Conservation (phyloP, 2,797 vertebrate species). For the Ceryle rudis region DNA sequence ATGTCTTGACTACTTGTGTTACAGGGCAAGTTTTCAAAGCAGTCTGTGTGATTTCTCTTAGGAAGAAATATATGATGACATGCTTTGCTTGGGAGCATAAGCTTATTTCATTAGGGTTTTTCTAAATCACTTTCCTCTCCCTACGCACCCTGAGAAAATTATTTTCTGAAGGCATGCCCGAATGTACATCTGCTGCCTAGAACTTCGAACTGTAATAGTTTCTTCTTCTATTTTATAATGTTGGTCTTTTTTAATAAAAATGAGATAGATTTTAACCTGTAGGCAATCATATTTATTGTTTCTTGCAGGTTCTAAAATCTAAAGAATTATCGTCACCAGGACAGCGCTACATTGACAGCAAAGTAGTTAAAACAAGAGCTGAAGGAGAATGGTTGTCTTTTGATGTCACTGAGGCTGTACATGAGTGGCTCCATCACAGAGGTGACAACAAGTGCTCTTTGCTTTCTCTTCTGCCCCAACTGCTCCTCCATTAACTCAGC, state of each 20-base stretch:
- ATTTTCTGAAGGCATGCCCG: background rate
- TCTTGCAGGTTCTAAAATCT: conserved; percentile 88
- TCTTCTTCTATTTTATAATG: background rate
- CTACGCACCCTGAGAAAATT: background rate
- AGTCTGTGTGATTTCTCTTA: background rate
- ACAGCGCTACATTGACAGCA: conserved; percentile 96
- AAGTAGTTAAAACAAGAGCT: conserved; percentile 92
- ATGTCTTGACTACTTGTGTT: background rate
- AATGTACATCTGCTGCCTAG: background rate
- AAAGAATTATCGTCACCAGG: conserved; percentile 92
- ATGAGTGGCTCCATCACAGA: conserved; percentile 94
- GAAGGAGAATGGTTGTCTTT: conserved; percentile 98
- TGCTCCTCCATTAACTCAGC: background rate
- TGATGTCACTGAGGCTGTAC: conserved; percentile 94
- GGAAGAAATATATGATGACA: background rate
- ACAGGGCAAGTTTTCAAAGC: background rate
- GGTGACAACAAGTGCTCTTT: conserved; percentile 78
- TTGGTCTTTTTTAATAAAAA: background rate
- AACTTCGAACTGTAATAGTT: background rate
- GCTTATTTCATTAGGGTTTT: background rate
- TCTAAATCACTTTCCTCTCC: background rate
- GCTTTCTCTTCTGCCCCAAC: background rate
- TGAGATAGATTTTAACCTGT: background rate
- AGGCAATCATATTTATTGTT: conserved; percentile 32
- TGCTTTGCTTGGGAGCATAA: background rate